These are phyloP conservation scores for Macrobrachium rosenbergii DNA, from an alignment of 1,140 invertebrate species.

Conservation along the genomic window DNA sequence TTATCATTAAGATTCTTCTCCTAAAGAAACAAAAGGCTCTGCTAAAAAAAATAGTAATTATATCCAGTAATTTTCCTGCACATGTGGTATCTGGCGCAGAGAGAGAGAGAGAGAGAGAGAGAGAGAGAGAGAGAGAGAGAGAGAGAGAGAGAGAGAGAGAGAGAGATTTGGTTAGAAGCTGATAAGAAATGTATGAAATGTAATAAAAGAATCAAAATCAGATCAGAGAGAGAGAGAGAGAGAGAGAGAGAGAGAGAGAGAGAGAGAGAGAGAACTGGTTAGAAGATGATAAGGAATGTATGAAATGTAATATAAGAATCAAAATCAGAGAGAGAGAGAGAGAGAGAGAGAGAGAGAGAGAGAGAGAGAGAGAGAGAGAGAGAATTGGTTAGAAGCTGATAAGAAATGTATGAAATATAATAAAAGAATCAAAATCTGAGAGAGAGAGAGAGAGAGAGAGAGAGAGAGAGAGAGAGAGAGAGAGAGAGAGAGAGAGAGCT, in stretches of 20 bases:
- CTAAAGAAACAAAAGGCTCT: too few species aligned
- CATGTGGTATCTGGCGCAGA: not conserved
- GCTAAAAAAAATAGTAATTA: too few species aligned
- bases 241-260: slow-evolving; percentile 21
- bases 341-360: not conserved
- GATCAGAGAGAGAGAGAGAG: too few species aligned
- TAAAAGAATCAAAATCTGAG: too few species aligned
- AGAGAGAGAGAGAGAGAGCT: slow-evolving; percentile 16
- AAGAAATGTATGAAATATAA: too few species aligned
- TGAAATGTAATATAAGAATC: too few species aligned
- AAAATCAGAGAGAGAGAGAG: not conserved
- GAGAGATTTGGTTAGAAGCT: too few species aligned
- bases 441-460: slow-evolving; percentile 20
- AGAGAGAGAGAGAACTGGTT: slow-evolving; percentile 5
- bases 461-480: slow-evolving; percentile 15
- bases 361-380: not conserved
- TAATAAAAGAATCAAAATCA: too few species aligned
- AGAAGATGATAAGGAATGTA: not conserved
- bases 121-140: slow-evolving; percentile 17
- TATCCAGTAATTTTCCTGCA: not conserved
- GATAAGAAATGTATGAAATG: too few species aligned
- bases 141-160: slow-evolving; percentile 20
- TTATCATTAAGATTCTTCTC: too few species aligned
- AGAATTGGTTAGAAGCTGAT: too few species aligned
- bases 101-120: slow-evolving; percentile 16